Evolutionary conservation across 2,888 invertebrate genomes (phyloP).

Genomic region (Dicyrtomina minuta): DNA sequence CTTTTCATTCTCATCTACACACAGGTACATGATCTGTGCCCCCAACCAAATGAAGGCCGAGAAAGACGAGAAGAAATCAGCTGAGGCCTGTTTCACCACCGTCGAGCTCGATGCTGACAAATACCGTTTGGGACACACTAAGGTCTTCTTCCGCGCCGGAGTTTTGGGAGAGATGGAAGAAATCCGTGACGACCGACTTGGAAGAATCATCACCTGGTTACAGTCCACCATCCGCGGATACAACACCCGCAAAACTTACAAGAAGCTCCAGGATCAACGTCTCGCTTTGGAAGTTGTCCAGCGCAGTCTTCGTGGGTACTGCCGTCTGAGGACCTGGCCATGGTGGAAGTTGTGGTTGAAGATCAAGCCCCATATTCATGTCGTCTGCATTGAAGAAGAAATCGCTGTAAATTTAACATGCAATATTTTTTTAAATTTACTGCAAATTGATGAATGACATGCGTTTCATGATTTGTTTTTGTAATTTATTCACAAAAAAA

Average conservation of each 20-base stretch:
- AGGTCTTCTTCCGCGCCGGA: conserved; percentile 99
- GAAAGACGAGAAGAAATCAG: conserved; percentile 78
- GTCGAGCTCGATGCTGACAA: conserved; percentile 86
- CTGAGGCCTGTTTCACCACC: conserved; percentile 82
- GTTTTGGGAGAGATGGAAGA: conserved; percentile 99
- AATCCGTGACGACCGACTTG: conserved; percentile 97
- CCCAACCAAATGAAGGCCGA: conserved; percentile 86
- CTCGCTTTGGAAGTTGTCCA: conserved; percentile 96
- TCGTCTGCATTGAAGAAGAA: conserved; percentile 98
- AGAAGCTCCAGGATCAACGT: conserved; percentile 97
- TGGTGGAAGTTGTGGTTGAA: conserved; percentile 99
- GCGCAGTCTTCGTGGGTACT: conserved; percentile 98
- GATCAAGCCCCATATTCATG: conserved; percentile 98
- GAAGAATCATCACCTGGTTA: conserved; percentile 97
- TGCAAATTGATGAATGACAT: conserved; percentile 29
- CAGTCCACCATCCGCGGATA: conserved; percentile 89
- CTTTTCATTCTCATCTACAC: no score
- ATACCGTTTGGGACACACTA: conserved; percentile 97
- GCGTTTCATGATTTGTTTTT: conserved; percentile 65
- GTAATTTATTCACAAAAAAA: conserved; percentile 57
- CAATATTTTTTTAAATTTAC: background rate
- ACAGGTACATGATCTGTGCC: conserved; percentile 98
- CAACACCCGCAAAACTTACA: conserved; percentile 88
- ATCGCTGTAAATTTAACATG: conserved; percentile 75
- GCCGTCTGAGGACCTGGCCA: conserved; percentile 98